Evolutionary conservation across 2,797 vertebrate genomes (phyloP), one percentile per base, ranked within the genome.

Genomic region (Sebastes iracundus): DNA sequence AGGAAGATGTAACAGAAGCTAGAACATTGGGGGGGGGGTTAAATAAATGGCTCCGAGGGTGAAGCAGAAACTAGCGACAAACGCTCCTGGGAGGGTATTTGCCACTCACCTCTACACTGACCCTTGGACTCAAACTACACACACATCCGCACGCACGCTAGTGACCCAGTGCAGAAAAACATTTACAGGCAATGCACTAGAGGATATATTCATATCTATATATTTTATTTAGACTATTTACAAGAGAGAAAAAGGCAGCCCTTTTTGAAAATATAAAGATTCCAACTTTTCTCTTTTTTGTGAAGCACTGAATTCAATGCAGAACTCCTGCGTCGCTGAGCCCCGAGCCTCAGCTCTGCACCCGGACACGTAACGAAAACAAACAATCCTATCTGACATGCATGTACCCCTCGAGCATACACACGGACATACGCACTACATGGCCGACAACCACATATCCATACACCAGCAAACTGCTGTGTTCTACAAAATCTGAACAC

Each of bases 231-330:
- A 70, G 80, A 93, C 91, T 97, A 97, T 96, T 95, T 96, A 97
- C 94, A 98, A 78, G 83, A 92, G 91, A 95, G 90, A 91, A 93
- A 93, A 96, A 97, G 95, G 96, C 96, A 97, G 97, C 97, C 98
- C 97, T 98, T 98, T 96, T 92, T 89, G 90, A 95, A 95, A 96
- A 92, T 94, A 95, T 89, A 94, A 96, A 95, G 90, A 94, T 93
- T 92, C 85, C 84, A 94, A 94, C 87, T 85, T 90, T 84, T 91
- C 90, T 94, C 81, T 81, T 90, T 92, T 91, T 93, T 90, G 92
- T 93, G 95, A 97, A 97, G 95, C 96, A 91, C 94, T 93, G 93
- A 93, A 91, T 94, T 94, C 75, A 83, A 94, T 92, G 92, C 93
- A 87, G 91, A 95, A 87, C 88, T 75, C 62, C 72, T 72, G 81